Evolutionary conservation across 2,113 vertebrate genomes (phyloP).

Genomic region (Neolamprologus kungweensis): DNA sequence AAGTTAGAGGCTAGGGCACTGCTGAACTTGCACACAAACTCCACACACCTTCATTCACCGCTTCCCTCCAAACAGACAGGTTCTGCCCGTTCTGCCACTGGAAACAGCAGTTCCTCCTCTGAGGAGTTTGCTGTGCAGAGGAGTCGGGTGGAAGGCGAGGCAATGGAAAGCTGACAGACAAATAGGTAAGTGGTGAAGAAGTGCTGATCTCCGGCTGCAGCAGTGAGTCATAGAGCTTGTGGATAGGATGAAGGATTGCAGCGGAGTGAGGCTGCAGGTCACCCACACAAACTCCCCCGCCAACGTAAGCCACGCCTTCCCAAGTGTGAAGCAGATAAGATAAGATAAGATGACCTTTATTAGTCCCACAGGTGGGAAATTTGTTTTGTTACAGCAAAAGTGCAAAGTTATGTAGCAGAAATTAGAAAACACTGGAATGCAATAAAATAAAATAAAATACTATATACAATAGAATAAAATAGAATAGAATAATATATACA

Average conservation of each 20-base stretch:
- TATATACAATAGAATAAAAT: too few species aligned
- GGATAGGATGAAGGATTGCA: neutral
- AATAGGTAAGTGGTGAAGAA: neutral
- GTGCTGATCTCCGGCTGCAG: neutral
- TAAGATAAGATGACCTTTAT: too few species aligned
- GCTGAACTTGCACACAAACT: neutral
- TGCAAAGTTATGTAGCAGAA: too few species aligned
- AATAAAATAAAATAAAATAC: too few species aligned
- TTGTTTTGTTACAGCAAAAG: rapidly evolving
- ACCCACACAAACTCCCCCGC: rapidly evolving
- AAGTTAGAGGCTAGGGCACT: neutral
- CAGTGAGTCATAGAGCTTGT: neutral
- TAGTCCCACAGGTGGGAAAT: too few species aligned
- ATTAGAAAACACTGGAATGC: too few species aligned
- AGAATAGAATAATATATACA: too few species aligned
- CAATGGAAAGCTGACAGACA: neutral
- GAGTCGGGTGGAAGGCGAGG: neutral
- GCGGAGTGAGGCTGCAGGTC: neutral
- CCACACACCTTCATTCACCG: neutral
- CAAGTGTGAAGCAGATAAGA: neutral
- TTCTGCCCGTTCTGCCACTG: neutral
- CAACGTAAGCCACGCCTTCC: neutral
- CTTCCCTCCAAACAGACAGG: neutral
- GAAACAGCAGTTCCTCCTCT: neutral
- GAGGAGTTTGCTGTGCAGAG: neutral